Base-by-base conservation (phyloP, 30 jellyfish, hydroid and myxozoan species). In the Aurelia aurita complex sp. Pacific region DNA sequence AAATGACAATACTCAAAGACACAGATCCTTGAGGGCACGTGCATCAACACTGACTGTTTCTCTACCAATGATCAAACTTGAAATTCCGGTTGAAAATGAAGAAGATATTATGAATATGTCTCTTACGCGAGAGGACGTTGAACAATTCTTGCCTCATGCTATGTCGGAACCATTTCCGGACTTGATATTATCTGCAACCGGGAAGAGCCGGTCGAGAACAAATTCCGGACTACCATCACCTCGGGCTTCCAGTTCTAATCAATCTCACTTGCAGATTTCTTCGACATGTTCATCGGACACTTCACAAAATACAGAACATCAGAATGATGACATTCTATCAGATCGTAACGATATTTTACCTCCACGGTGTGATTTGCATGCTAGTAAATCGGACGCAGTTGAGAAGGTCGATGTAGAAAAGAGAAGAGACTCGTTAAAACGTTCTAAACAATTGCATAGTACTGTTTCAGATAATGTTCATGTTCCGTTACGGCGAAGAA, bases 51-150 rank as follows among this genome's bases (percentile, higher is more conserved):
- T 95, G 29, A 90, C 98, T 23, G 93, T 95, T 13, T 77, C 99
- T 15, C 82, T 95, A 16, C 99, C 99, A 14, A 85, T 95, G 97
- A 95, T 95, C 9, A 81, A 81, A 54, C 70, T 95, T 64, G 97
- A 95, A 87, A 95, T 95, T 70, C 99, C 99, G 9, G 97, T 86
- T 62, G 99, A 89, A 67, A 74, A 87, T 33, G 89, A 77, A 35
- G 73, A 79, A 13, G 94, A 82, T 19, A 63, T 88, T n/a, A 65
- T 88, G 74, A 76, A 80, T 69, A 85, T 75, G 87, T 74, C 96
- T 13, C 52, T 87, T 3, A 67, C 75, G 23, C 23, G 87, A 42
- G 89, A 78, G n/a, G 85, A 67, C 69, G 85, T 79, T 11, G 96
- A 79, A 52, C 86, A 79, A 3, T 64, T 87, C 16, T 57, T 79